These are phyloP conservation scores for Notothenia coriiceps DNA, from an alignment of 2,113 vertebrate genomes.

Conservation along the genomic window DNA sequence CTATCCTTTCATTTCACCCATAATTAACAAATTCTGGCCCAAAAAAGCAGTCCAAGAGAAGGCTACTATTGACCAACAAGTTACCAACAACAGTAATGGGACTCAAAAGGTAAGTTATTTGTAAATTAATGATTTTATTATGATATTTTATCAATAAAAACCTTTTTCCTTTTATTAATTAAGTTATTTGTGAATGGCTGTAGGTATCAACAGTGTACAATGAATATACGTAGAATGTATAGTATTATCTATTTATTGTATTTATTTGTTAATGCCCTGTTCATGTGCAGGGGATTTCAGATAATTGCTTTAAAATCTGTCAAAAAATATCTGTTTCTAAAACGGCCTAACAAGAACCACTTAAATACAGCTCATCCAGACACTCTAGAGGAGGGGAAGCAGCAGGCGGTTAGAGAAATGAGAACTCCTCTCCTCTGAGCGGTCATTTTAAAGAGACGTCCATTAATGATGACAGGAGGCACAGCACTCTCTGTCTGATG, in stretches of 20 bases:
- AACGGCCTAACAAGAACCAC: background rate
- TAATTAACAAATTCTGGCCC: conserved; percentile 89
- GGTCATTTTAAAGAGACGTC: too few relatives aligned
- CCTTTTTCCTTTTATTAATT: too few relatives aligned
- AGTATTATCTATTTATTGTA: background rate
- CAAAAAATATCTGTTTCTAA: background rate
- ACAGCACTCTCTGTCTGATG: too few relatives aligned
- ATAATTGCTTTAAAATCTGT: background rate
- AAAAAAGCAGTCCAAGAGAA: conserved; percentile 82
- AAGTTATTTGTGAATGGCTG: background rate
- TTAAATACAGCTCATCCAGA: background rate
- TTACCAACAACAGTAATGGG: conserved; percentile 55
- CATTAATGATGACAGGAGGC: too few relatives aligned
- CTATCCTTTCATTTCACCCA: conserved; percentile 91
- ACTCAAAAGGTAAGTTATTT: conserved; percentile 81
- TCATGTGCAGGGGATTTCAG: background rate
- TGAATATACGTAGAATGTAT: background rate
- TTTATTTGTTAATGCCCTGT: background rate
- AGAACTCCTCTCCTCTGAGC: too few relatives aligned
- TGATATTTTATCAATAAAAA: background rate
- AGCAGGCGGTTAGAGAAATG: too few relatives aligned
- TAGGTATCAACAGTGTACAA: background rate
- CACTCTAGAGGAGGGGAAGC: too few relatives aligned
- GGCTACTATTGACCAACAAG: conserved; percentile 33
- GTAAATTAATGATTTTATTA: background rate